A percentile compares a stretch with the other conserved stretches of the same genome.
phyloP scores from a whole-genome alignment of 2,113 vertebrate species.

The Pao palembangensis region DNA sequence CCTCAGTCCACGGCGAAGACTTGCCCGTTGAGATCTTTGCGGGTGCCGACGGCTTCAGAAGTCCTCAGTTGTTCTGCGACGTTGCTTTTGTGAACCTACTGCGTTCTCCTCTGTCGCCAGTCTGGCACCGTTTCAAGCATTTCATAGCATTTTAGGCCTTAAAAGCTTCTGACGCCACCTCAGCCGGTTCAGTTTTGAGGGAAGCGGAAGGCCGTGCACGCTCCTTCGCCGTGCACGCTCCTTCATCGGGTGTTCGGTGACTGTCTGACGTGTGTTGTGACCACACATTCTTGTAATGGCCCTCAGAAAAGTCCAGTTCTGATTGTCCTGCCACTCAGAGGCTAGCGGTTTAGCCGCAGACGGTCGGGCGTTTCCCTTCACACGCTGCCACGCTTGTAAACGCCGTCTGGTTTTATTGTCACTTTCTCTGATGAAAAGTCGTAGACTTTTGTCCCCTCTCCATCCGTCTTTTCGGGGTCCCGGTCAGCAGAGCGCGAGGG shows the following conservation, averaged over 20 bases:
- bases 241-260: not conserved
- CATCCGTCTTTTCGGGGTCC: conserved; percentile 19
- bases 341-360: not conserved
- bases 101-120: not conserved
- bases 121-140: not conserved
- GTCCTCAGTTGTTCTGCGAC: not conserved
- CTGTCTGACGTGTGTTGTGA: not conserved
- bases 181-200: not conserved
- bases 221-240: not conserved
- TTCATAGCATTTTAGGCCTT: not conserved
- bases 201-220: not conserved
- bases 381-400: conserved; percentile 2
- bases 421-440: conserved; percentile 37
- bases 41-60: not conserved
- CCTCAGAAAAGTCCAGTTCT: conserved; percentile 15
- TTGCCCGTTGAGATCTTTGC: conserved; percentile 8
- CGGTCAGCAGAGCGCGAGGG: conserved; percentile 19
- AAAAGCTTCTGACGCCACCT: not conserved
- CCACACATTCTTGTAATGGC: not conserved
- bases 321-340: conserved; percentile 39
- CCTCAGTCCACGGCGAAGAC: conserved; percentile 45
- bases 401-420: conserved; percentile 26
- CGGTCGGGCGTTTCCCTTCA: not conserved
- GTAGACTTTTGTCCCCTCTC: conserved; percentile 13
- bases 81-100: not conserved